A percentile compares a stretch with the other conserved stretches of the same genome.
Conservation (phyloP, 2,888 invertebrate species). For the Leistus spinibarbis region DNA sequence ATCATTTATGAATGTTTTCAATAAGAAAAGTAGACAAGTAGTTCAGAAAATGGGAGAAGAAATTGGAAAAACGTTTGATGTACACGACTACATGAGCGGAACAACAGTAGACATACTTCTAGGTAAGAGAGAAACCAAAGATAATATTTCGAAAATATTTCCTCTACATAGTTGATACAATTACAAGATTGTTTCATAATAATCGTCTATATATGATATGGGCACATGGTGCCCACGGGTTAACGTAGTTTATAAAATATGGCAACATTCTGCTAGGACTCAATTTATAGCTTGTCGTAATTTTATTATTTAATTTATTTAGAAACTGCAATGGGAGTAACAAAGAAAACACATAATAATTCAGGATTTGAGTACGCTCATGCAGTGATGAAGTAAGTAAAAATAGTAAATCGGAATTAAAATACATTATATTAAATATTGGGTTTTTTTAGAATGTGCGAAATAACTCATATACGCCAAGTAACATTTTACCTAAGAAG, state of each 20-base stretch:
- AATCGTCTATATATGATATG: neutral
- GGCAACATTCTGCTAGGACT: neutral
- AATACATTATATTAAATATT: neutral
- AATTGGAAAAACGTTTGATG: conserved; percentile 58
- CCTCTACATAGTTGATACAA: too few relatives aligned
- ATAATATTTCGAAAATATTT: too few relatives aligned
- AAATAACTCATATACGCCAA: conserved; percentile 61
- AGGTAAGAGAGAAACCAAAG: conserved; percentile 44
- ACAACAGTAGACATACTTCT: conserved; percentile 61
- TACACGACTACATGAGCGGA: conserved; percentile 60
- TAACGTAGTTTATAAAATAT: too few relatives aligned
- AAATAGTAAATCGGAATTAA: conserved; percentile 3
- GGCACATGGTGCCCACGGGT: too few relatives aligned
- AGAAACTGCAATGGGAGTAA: conserved; percentile 65
- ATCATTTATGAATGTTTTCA: conserved; percentile 61
- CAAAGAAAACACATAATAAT: conserved; percentile 56
- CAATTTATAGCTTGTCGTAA: neutral
- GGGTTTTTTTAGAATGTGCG: conserved; percentile 58
- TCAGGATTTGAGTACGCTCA: conserved; percentile 62
- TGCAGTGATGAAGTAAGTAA: conserved; percentile 63
- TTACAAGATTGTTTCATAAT: neutral
- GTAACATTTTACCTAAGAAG: conserved; percentile 58
- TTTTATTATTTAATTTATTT: conserved; percentile 32
- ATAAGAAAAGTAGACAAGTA: conserved; percentile 57
- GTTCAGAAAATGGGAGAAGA: conserved; percentile 54